phyloP scores from a whole-genome alignment of 2,888 invertebrate species.

The Dorcus hopei region DNA sequence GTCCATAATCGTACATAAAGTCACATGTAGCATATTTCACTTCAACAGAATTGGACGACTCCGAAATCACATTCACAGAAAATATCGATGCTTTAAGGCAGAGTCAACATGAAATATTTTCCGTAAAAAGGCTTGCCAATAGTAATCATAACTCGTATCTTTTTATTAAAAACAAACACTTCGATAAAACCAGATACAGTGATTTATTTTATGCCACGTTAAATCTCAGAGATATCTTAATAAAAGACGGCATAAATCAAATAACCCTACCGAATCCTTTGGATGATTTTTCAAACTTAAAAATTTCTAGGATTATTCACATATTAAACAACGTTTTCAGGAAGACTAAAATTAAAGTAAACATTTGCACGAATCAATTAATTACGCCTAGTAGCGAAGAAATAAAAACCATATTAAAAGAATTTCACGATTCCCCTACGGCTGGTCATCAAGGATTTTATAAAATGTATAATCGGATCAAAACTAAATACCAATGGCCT shows the following conservation, averaged over 20 bases:
- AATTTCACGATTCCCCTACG: constrained; percentile 10
- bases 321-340: not conserved
- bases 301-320: not conserved
- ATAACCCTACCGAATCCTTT: not conserved
- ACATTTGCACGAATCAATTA: constrained; percentile 2
- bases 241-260: not conserved
- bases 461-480: constrained; percentile 12
- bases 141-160: not conserved
- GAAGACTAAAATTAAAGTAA: constrained; percentile 1
- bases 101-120: constrained; percentile 1
- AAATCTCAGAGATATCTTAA: not conserved
- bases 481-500: constrained; percentile 17
- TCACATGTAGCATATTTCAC: not conserved
- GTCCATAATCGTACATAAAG: not conserved
- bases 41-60: constrained; percentile 2
- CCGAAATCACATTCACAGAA: not conserved
- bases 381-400: not conserved
- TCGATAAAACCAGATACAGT: not conserved
- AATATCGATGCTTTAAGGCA: not conserved
- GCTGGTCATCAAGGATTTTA: constrained; percentile 13
- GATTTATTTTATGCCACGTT: constrained; percentile 1
- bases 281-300: constrained; percentile 1
- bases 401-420: not conserved
- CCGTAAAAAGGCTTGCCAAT: not conserved
- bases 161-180: not conserved